Base-by-base conservation (phyloP, 2,888 invertebrate species). In the Crematogaster levior region DNA sequence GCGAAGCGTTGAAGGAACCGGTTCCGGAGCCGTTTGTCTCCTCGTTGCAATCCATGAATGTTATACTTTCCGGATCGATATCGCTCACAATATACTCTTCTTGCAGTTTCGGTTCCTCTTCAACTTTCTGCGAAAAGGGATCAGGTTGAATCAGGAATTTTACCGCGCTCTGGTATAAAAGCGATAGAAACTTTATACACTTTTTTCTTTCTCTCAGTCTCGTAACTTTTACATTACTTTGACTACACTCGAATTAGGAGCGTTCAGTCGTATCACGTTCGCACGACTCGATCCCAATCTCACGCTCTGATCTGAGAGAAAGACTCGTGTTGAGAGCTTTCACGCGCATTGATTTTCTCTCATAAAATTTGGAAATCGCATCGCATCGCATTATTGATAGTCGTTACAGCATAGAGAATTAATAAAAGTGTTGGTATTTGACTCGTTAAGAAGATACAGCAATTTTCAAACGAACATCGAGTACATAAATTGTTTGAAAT, bases 51-150 rank as follows among this genome's bases (percentile, higher is more conserved):
- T 90, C 90, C 48, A 89, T 85, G 60, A 91, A 92, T 7, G 91
- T 87, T 74, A 92, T 91, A 66, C 91, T 92, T 82, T 92, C 92
- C 0, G 92, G 92, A 83, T 92, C 92, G 73, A 92, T 92, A 81
- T 92, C 87, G 37, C 92, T 92, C 48, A 92, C 92, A 46, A 92
- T 89, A 83, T 92, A 92, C 60, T 92, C 92, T 82, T 91, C 92
- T 68, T 92, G 91, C 6, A 89, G 82, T 56, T 91, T 90, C 0
- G 83, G 84, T 10, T 82, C 89, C 48, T 86, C 87, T 48, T 91
- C 90, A 63, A 84, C 70, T 81, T 89, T 88, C 91, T 91, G 83
- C 56, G 82, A 81, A 77, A 77, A 79, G 24, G 77, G 56, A 74
- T 74, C 37, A 81, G 24, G 61, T 51, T 75, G 51, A 27, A 43